Percentiles rank a stretch among this genome's conserved stretches.
phyloP scores from a whole-genome alignment of 2,888 invertebrate genomes.

The Tuberolachnus salignus region DNA sequence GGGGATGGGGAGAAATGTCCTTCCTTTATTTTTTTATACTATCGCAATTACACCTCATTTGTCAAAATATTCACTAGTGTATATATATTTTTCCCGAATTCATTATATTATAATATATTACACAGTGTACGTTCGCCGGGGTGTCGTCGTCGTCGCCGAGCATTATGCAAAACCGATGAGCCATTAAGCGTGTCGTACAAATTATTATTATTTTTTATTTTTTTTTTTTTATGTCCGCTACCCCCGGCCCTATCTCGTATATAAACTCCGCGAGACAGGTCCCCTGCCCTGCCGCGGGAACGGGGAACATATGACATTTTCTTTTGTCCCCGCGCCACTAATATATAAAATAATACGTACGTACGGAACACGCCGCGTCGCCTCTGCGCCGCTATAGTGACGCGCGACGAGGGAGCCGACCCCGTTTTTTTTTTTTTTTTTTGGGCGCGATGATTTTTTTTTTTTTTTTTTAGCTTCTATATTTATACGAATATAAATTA shows the following conservation, averaged over 20 bases:
- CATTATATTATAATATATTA: no score
- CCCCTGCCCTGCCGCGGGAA: constrained; percentile 37
- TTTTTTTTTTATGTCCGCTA: constrained; percentile 32
- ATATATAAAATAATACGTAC: no score
- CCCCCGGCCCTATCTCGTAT: constrained; percentile 29
- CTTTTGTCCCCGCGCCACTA: constrained; percentile 32
- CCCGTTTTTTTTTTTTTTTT: no score
- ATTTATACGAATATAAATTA: constrained; percentile 31
- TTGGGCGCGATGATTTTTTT: constrained; percentile 38
- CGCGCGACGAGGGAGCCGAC: constrained; percentile 32
- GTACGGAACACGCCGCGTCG: not conserved
- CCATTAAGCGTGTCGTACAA: constrained; percentile 56
- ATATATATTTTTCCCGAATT: no score
- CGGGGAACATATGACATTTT: constrained; percentile 48
- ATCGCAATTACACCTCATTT: no score
- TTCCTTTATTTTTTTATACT: no score
- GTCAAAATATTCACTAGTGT: no score
- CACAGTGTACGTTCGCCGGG: constrained; percentile 13
- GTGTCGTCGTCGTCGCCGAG: not conserved
- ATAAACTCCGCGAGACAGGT: constrained; percentile 33
- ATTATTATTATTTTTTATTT: no score
- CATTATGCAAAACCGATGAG: constrained; percentile 56
- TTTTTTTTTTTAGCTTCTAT: constrained; percentile 20
- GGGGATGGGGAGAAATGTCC: no score
- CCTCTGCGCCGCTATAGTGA: no score